Percentiles rank a stretch among this genome's conserved stretches.
Conservation (phyloP, 2,888 invertebrate species). For the Dasysyrphus albostriatus region DNA sequence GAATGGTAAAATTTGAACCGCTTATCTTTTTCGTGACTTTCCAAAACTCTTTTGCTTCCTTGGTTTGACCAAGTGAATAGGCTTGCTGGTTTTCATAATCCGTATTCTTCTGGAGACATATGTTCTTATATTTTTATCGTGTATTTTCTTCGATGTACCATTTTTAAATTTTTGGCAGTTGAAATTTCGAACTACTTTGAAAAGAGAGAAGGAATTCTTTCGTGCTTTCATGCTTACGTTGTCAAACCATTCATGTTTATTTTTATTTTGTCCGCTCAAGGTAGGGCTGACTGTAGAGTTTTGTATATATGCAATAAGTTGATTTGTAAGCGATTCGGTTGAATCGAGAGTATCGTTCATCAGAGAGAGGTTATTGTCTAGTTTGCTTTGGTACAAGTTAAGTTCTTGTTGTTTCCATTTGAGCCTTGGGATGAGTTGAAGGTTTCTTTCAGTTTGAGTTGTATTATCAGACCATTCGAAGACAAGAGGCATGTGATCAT, state of each 20-base stretch:
- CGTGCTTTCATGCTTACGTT: background rate
- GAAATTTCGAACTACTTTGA: background rate
- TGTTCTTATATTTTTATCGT: background rate
- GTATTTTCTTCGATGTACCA: background rate
- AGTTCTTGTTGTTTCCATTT: constrained; percentile 24
- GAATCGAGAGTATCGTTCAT: background rate
- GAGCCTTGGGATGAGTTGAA: background rate
- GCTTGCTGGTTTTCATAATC: no score
- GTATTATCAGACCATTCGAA: background rate
- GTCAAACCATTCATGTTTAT: background rate
- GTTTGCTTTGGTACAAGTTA: background rate
- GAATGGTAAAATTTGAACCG: no score
- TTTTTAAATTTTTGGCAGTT: background rate
- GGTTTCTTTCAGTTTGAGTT: background rate
- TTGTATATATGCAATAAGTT: background rate
- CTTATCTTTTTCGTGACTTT: no score
- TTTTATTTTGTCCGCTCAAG: background rate
- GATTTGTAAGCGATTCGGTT: background rate
- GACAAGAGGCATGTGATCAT: no score
- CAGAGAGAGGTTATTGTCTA: background rate
- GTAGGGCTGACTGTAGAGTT: background rate
- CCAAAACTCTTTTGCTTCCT: no score
- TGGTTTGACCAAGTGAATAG: no score
- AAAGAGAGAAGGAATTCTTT: background rate
- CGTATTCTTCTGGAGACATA: no score